Evolutionary conservation across 53 echinoderm and acorn worm species (phyloP).

Genomic region (Stichopus horrens): DNA sequence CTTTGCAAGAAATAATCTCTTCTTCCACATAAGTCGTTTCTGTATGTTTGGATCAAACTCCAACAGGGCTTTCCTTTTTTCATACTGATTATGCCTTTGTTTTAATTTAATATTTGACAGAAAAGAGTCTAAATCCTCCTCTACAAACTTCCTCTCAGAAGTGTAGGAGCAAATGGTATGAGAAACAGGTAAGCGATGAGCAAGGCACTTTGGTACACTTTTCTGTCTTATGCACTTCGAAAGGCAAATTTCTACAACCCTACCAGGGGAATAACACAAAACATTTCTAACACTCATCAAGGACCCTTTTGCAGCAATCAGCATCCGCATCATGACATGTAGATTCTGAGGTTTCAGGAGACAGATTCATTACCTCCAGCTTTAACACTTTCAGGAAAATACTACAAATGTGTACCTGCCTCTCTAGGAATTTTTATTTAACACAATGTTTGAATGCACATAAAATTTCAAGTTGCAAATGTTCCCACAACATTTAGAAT

Average conservation of each 20-base stretch:
- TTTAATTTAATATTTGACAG: background rate
- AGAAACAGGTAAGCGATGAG: background rate
- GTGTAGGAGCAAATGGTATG: background rate
- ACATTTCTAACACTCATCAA: too few relatives aligned
- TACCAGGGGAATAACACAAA: too few relatives aligned
- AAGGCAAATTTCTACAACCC: too few relatives aligned
- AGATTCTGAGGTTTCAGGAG: too few relatives aligned
- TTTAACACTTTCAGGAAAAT: too few relatives aligned
- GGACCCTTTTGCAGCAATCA: too few relatives aligned
- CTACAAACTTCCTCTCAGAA: background rate
- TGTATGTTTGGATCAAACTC: constrained; percentile 17
- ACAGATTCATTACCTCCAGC: too few relatives aligned
- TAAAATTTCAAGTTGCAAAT: background rate
- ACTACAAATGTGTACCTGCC: too few relatives aligned
- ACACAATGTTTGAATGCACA: too few relatives aligned
- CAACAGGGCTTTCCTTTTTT: background rate
- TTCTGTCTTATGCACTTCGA: too few relatives aligned
- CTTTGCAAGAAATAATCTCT: constrained; percentile 26
- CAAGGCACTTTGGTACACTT: background rate
- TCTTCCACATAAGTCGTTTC: background rate
- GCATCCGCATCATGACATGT: too few relatives aligned
- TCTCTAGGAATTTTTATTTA: too few relatives aligned
- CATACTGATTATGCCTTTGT: background rate
- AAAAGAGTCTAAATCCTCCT: background rate
- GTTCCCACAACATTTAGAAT: constrained; percentile 41